A percentile compares a stretch with the other conserved stretches of the same genome.
phyloP scores from a whole-genome alignment of 2,888 invertebrate species.

The Peribatodes rhomboidaria region DNA sequence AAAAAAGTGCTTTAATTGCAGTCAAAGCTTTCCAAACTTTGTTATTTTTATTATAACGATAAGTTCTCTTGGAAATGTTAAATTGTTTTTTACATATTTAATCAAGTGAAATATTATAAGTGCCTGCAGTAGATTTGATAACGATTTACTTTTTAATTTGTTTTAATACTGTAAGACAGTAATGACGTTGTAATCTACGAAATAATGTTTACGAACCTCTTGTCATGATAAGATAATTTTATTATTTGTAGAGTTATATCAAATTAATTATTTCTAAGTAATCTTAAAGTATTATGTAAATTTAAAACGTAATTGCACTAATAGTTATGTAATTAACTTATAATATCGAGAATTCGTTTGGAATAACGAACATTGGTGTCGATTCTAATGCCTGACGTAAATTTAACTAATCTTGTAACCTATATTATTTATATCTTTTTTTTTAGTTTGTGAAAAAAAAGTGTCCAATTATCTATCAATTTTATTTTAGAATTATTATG shows the following conservation, averaged over 20 bases:
- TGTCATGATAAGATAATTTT: slow-evolving; percentile 53
- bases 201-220: slow-evolving; percentile 36
- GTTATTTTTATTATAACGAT: neutral
- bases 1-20: neutral
- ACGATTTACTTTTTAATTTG: slow-evolving; percentile 5
- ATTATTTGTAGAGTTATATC: slow-evolving; percentile 31
- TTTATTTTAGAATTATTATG: neutral
- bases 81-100: slow-evolving; percentile 8
- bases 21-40: neutral
- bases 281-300: slow-evolving; percentile 46
- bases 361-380: slow-evolving; percentile 3
- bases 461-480: neutral
- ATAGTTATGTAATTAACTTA: slow-evolving; percentile 5
- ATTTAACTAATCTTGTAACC: neutral
- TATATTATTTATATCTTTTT: no score
- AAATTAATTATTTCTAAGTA: slow-evolving; percentile 43
- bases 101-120: neutral
- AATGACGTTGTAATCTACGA: slow-evolving; percentile 45
- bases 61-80: neutral
- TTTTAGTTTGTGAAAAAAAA: neutral
- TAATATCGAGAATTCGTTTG: neutral
- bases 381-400: neutral
- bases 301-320: slow-evolving; percentile 31
- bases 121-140: neutral
- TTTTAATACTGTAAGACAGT: slow-evolving; percentile 53